Conservation (phyloP, 2,113 vertebrate genomes). For the Quiscalus mexicanus region DNA sequence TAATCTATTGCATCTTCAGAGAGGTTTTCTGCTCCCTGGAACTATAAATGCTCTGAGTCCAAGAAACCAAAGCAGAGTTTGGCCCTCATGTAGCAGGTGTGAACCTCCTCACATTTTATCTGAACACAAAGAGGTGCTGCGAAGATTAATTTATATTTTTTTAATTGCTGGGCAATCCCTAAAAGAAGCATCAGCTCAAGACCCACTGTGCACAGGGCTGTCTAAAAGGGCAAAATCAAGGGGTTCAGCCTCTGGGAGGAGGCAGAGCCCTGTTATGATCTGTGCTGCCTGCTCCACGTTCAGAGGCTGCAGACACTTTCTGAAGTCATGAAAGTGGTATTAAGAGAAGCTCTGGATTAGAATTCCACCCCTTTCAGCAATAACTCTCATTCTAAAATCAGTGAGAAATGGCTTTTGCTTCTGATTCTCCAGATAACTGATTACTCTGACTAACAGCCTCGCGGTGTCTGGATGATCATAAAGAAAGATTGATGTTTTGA, state of each 20-base stretch:
- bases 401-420: neutral
- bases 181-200: neutral
- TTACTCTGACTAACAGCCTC: neutral
- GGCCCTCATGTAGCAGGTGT: fast-evolving
- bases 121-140: neutral
- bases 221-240: neutral
- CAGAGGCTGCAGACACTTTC: neutral
- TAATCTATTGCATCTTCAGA: neutral
- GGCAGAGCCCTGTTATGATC: neutral
- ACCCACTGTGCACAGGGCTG: neutral
- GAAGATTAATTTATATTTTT: neutral
- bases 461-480: neutral
- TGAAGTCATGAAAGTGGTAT: neutral
- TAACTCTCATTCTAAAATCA: neutral
- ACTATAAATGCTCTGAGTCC: neutral
- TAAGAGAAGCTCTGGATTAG: neutral
- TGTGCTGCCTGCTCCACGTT: fast-evolving
- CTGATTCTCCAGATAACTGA: neutral
- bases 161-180: neutral
- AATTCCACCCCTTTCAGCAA: neutral
- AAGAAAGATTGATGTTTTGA: neutral
- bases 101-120: neutral
- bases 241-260: neutral
- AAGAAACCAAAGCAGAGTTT: neutral
- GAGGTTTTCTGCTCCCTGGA: neutral